These are phyloP conservation scores for Cairina moschata DNA, from an alignment of 2,113 vertebrate species.

Conservation along the genomic window DNA sequence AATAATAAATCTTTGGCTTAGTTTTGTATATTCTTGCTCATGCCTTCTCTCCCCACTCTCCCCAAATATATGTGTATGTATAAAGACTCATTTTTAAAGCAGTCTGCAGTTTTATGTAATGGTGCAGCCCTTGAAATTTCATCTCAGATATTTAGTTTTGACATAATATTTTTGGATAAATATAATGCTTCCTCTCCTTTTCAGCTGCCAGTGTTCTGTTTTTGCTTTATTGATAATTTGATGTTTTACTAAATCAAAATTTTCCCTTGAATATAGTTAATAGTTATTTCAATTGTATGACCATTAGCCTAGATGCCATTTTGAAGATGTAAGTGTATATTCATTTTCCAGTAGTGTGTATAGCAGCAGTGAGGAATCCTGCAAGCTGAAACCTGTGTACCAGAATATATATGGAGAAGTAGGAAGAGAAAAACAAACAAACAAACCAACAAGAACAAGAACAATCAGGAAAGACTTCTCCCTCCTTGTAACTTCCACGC, in stretches of 20 bases:
- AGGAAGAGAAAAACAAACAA: not conserved
- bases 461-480: not conserved
- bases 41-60: rapidly evolving
- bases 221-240: not conserved
- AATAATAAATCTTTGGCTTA: not conserved
- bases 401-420: not conserved
- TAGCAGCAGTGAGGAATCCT: not conserved
- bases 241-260: not conserved
- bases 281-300: not conserved
- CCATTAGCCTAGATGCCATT: not conserved
- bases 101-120: not conserved
- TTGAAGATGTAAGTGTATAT: not conserved
- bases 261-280: not conserved
- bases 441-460: too few relatives aligned
- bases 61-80: not conserved
- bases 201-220: not conserved
- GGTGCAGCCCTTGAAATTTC: not conserved
- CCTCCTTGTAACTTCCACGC: not conserved
- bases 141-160: not conserved
- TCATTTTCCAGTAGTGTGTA: not conserved
- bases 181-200: not conserved
- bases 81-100: not conserved
- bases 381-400: not conserved
- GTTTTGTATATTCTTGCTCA: not conserved
- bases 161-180: not conserved